Percentiles rank a stretch among this genome's conserved stretches.
phyloP scores from a whole-genome alignment of 2,113 vertebrate species.

The Rhipidura dahli region DNA sequence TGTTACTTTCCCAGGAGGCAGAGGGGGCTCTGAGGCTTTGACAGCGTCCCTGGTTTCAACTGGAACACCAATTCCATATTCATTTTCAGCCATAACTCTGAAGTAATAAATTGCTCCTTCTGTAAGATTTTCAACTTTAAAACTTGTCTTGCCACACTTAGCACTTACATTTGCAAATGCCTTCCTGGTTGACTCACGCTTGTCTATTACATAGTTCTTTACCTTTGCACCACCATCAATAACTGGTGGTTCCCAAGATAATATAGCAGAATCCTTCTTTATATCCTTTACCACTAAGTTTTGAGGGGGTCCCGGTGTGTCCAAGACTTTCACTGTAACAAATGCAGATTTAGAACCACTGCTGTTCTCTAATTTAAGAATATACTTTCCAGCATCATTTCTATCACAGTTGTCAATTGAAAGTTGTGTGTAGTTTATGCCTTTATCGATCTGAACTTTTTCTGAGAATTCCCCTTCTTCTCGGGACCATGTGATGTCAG shows the following conservation, averaged over 20 bases:
- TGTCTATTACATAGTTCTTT: slow-evolving; percentile 95
- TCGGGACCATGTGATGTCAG: slow-evolving; percentile 91
- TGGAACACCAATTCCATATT: slow-evolving; percentile 90
- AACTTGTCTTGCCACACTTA: slow-evolving; percentile 92
- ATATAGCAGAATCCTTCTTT: slow-evolving; percentile 85
- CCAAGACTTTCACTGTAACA: slow-evolving; percentile 93
- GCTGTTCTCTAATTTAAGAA: slow-evolving; percentile 89
- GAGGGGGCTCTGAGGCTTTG: slow-evolving; percentile 92
- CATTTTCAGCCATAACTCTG: slow-evolving; percentile 97
- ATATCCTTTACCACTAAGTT: slow-evolving; percentile 90
- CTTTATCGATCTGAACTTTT: slow-evolving; percentile 89
- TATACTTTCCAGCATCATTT: slow-evolving; percentile 96
- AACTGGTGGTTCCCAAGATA: slow-evolving; percentile 93
- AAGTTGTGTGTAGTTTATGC: slow-evolving; percentile 86
- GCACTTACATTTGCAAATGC: slow-evolving; percentile 91
- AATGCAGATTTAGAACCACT: slow-evolving; percentile 94
- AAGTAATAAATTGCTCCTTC: slow-evolving; percentile 96
- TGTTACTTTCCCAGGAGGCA: slow-evolving; percentile 91
- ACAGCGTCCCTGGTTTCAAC: slow-evolving; percentile 85
- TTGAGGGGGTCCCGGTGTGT: slow-evolving; percentile 91
- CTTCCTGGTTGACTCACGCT: slow-evolving; percentile 93
- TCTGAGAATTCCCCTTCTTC: slow-evolving; percentile 89
- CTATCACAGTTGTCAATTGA: slow-evolving; percentile 93
- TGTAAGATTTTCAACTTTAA: slow-evolving; percentile 88
- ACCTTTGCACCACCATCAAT: slow-evolving; percentile 95